These are phyloP conservation scores for Zelleria hepariella DNA, from an alignment of 2,888 invertebrate genomes.

Conservation along the genomic window DNA sequence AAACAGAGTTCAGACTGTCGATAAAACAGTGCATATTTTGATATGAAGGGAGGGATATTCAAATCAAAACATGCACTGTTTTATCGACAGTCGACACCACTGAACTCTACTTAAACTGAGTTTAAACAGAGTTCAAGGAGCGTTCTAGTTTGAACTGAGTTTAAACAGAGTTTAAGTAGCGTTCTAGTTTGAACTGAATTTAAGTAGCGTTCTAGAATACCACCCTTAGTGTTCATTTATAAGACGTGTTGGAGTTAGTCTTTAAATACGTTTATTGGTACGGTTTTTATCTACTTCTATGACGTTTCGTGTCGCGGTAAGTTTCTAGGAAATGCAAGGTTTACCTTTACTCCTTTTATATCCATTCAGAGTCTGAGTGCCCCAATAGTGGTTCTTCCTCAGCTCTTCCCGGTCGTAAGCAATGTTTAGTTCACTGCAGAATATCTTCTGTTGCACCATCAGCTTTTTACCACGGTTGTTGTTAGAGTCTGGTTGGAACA, in stretches of 20 bases:
- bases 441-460: conserved; percentile 59
- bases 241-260: neutral
- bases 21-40: too few species aligned
- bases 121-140: too few species aligned
- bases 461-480: conserved; percentile 47
- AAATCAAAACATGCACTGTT: too few species aligned
- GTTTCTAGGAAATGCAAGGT: neutral
- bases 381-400: conserved; percentile 68
- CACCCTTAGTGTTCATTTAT: too few species aligned
- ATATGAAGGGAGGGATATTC: too few species aligned
- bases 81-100: too few species aligned
- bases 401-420: conserved; percentile 52
- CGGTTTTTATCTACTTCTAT: neutral
- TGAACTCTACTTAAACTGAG: too few species aligned
- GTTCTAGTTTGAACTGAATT: too few species aligned
- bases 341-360: conserved; percentile 60
- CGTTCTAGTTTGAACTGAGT: too few species aligned
- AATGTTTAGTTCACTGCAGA: conserved; percentile 71
- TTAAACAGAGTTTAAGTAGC: too few species aligned
- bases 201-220: too few species aligned
- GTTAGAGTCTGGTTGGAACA: conserved; percentile 72
- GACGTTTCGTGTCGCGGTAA: neutral
- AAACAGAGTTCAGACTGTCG: too few species aligned
- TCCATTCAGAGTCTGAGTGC: conserved; percentile 49
- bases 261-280: neutral